A percentile compares a stretch with the other conserved stretches of the same genome.
phyloP scores from a whole-genome alignment of 64 coral and sea anemone genomes.

The Acropora tenuis region DNA sequence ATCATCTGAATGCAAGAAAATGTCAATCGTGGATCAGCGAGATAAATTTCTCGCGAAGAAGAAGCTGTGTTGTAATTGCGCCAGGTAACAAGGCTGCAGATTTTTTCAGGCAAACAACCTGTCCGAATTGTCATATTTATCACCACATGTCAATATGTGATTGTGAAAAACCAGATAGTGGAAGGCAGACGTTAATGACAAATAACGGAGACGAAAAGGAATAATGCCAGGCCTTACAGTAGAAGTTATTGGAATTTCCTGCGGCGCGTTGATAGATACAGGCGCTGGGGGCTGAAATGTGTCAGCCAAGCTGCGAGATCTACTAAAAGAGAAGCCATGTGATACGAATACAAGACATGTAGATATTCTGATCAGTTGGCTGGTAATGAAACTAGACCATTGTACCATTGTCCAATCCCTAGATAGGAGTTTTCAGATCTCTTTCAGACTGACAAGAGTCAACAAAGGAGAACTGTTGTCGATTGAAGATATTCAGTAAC shows the following conservation, averaged over 20 bases:
- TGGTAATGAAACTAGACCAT: slow-evolving; percentile 19
- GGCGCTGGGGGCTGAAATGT: slow-evolving; percentile 56
- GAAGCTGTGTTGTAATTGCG: slow-evolving; percentile 59
- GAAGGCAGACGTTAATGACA: neutral
- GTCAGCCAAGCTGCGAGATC: slow-evolving; percentile 13
- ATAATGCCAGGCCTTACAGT: slow-evolving; percentile 59
- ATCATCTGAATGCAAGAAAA: slow-evolving; percentile 36
- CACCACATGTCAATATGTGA: slow-evolving; percentile 64
- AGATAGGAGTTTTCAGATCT: neutral
- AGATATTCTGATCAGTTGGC: neutral
- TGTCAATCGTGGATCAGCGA: slow-evolving; percentile 6
- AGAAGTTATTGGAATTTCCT: slow-evolving; percentile 1
- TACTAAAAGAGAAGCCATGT: neutral
- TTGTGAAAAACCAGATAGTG: neutral
- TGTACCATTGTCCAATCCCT: slow-evolving; percentile 2
- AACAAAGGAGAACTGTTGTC: slow-evolving; percentile 50
- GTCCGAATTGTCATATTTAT: slow-evolving; percentile 19
- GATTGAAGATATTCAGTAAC: slow-evolving; percentile 69
- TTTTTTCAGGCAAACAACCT: neutral
- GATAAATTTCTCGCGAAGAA: slow-evolving; percentile 33
- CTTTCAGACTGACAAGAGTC: slow-evolving; percentile 59
- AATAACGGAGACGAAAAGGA: neutral
- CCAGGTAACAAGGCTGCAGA: neutral
- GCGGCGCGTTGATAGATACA: slow-evolving; percentile 34
- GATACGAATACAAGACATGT: slow-evolving; percentile 8